Percentiles rank a stretch among this genome's conserved stretches.
phyloP scores from a whole-genome alignment of 2,113 vertebrate species.

The Cebus imitator region DNA sequence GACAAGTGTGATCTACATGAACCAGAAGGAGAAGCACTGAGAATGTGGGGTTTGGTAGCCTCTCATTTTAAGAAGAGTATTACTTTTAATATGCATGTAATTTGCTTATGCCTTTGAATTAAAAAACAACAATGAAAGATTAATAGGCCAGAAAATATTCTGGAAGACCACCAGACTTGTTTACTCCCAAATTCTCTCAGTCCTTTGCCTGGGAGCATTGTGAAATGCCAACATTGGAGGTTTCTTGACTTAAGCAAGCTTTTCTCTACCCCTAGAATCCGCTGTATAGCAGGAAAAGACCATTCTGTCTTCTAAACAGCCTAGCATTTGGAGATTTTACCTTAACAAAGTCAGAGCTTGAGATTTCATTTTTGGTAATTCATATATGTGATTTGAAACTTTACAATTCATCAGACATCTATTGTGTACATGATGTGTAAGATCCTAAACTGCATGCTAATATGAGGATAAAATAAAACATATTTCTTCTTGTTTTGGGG shows the following conservation, averaged over 20 bases:
- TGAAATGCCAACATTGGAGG: background rate
- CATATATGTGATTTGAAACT: background rate
- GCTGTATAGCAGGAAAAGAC: background rate
- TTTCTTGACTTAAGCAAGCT: background rate
- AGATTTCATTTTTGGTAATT: background rate
- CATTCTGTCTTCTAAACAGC: background rate
- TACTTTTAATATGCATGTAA: background rate
- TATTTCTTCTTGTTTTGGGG: background rate
- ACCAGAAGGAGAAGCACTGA: no score
- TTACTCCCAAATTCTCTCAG: background rate
- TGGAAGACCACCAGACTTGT: background rate
- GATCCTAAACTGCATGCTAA: background rate
- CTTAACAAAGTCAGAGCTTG: background rate
- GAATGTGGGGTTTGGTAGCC: background rate
- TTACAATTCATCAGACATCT: background rate
- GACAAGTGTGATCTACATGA: background rate
- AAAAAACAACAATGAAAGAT: background rate
- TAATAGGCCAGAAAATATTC: background rate
- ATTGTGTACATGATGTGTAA: no score
- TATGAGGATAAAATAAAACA: background rate
- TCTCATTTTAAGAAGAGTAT: background rate
- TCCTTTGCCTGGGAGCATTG: background rate
- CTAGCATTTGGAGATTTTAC: background rate
- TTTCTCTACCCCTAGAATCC: background rate
- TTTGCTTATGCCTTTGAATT: background rate